A percentile compares a stretch with the other conserved stretches of the same genome.
Conservation (phyloP, 2,888 invertebrate species). For the Cephonodes hylas region DNA sequence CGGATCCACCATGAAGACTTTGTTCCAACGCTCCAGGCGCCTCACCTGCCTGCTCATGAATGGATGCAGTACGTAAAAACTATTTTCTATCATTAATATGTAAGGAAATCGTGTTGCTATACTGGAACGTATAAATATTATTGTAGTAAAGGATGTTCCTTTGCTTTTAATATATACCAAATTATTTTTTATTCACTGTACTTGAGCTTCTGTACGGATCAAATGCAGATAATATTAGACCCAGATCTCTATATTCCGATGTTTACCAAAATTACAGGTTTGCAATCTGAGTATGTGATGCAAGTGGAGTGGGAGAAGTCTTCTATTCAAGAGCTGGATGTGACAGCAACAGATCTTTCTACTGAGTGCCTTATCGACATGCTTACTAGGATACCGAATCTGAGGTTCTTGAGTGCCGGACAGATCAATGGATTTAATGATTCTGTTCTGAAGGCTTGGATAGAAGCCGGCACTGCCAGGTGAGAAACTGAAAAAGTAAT, state of each 20-base stretch:
- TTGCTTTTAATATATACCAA: background rate
- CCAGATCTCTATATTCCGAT: too few species aligned
- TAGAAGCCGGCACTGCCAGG: slow-evolving; percentile 91
- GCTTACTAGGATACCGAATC: slow-evolving; percentile 90
- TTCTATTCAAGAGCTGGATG: slow-evolving; percentile 95
- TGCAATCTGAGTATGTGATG: slow-evolving; percentile 95
- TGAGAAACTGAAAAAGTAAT: slow-evolving; percentile 28
- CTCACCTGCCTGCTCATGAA: slow-evolving; percentile 96
- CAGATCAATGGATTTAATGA: slow-evolving; percentile 99
- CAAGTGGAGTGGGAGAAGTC: slow-evolving; percentile 99
- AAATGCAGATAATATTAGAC: too few species aligned
- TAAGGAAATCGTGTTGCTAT: too few species aligned
- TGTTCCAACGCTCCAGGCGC: slow-evolving; percentile 96
- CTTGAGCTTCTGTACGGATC: too few species aligned
- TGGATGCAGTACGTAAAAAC: slow-evolving; percentile 89
- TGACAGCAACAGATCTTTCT: slow-evolving; percentile 97
- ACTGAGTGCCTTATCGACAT: slow-evolving; percentile 96
- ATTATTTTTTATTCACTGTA: too few species aligned
- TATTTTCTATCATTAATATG: too few species aligned
- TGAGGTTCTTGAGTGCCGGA: slow-evolving; percentile 96
- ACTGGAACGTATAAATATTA: too few species aligned
- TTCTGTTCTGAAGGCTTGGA: slow-evolving; percentile 94
- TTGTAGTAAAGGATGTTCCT: too few species aligned
- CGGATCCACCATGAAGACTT: slow-evolving; percentile 95
- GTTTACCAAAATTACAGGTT: slow-evolving; percentile 64